phyloP scores from a whole-genome alignment of 1,140 invertebrate species.

The Drosophila yakuba region DNA sequence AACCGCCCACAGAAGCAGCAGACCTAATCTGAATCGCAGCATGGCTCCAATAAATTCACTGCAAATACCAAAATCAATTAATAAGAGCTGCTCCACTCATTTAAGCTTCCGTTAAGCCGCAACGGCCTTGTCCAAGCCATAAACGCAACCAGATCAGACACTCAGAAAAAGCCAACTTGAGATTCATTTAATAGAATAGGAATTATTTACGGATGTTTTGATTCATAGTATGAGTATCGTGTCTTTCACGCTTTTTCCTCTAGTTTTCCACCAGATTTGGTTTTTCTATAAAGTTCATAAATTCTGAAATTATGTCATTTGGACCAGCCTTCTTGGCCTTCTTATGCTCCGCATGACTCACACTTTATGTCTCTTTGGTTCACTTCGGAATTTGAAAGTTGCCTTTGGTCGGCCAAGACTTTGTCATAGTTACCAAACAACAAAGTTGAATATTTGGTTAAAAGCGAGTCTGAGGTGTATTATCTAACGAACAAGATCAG shows the following conservation, averaged over 20 bases:
- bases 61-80: conserved; percentile 33
- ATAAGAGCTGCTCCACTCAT: conserved; percentile 10
- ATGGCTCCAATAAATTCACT: conserved; percentile 49
- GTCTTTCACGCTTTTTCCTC: neutral
- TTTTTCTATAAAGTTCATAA: conserved; percentile 8
- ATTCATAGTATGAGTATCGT: too few species aligned
- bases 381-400: conserved; percentile 62
- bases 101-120: conserved; percentile 45
- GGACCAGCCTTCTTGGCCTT: conserved; percentile 36
- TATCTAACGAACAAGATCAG: conserved; percentile 46
- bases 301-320: conserved; percentile 25
- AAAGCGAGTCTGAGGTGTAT: conserved; percentile 40
- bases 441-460: conserved; percentile 26
- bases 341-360: conserved; percentile 22
- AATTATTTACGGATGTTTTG: too few species aligned
- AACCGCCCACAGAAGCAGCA: conserved; percentile 49
- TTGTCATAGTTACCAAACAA: conserved; percentile 50
- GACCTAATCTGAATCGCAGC: conserved; percentile 13
- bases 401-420: conserved; percentile 24
- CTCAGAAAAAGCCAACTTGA: neutral
- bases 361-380: conserved; percentile 27
- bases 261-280: neutral
- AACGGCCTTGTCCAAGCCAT: conserved; percentile 32
- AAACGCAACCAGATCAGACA: conserved; percentile 27
- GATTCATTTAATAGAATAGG: neutral